phyloP scores from a whole-genome alignment of 2,888 invertebrate genomes.

The Girardia tigrina region DNA sequence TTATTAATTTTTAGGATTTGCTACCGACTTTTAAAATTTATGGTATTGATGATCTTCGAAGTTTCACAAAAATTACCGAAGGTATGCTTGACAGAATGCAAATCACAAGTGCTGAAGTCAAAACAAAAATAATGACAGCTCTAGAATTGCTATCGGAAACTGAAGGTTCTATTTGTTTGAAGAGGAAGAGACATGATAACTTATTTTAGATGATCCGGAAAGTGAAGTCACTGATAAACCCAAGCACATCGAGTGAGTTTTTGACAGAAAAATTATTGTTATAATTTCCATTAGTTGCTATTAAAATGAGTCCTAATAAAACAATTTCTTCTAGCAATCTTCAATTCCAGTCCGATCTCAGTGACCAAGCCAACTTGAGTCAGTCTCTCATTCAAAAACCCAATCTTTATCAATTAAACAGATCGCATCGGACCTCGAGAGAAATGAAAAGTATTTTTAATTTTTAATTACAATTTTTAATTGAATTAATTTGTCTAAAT shows the following conservation, averaged over 20 bases:
- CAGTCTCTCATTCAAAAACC: background rate
- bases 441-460: background rate
- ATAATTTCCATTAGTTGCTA: background rate
- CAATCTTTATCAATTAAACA: background rate
- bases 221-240: background rate
- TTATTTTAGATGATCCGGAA: background rate
- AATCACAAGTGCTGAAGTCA: background rate
- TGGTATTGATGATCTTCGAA: background rate
- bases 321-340: too few relatives aligned
- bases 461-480: background rate
- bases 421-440: background rate
- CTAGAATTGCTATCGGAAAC: slow-evolving; percentile 6
- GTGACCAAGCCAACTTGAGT: background rate
- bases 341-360: background rate
- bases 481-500: too few relatives aligned
- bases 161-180: background rate
- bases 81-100: background rate
- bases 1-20: background rate
- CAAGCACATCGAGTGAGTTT: background rate
- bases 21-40: background rate
- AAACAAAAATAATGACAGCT: background rate
- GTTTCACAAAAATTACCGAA: background rate
- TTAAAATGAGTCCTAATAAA: background rate
- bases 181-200: background rate
- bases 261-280: background rate